Evolutionary conservation across 1,140 invertebrate genomes (phyloP), one percentile per base, ranked within the genome.

Genomic region (Neodiprion lecontei): DNA sequence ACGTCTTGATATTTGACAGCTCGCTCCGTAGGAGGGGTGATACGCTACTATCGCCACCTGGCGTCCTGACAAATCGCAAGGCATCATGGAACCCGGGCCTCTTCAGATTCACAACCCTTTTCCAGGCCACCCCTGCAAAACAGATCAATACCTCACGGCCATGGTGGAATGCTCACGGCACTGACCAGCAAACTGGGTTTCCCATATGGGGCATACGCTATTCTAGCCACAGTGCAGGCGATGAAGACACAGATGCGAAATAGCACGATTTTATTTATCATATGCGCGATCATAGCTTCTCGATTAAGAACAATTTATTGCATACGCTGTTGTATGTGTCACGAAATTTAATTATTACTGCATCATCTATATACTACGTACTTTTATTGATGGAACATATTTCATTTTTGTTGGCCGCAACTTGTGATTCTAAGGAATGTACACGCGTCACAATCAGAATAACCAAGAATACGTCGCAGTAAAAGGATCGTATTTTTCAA

Each of bases 1-100:
- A 83, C 77, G 75, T 81, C 82, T 72, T 75, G 72, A 76, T 72
- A 82, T 82, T 83, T 83, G 82, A 83, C 82, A 83, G 80, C 76
- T 82, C 65, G n/a, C 53, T 61, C 53, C 53, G 53, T 14, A 61
- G 65, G 72, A 75, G 75, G 76, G 76, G 76, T 78, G 77, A 75
- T 76, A 61, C 73, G 11, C 69, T 61, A 23, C 70, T 71, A 50
- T 70, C 74, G 77, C 74, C 74, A 71, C 69, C 74, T 76, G 40
- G 53, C 72, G 74, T 48, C 40, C 28, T 76, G 17, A 53, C 72
- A 72, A 68, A 17, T 12, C 73, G 68, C 73, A 70, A 67, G 67
- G 73, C 47, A 49, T 74, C 61, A 40, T 70, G 69, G 73, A 53
- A 61, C 53, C 11, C 53, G 53, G 53, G 9, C 5, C 53, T 61